Evolutionary conservation across 2,113 vertebrate genomes (phyloP), one percentile per base, ranked within the genome.

Genomic region (Catharus bicknelli): DNA sequence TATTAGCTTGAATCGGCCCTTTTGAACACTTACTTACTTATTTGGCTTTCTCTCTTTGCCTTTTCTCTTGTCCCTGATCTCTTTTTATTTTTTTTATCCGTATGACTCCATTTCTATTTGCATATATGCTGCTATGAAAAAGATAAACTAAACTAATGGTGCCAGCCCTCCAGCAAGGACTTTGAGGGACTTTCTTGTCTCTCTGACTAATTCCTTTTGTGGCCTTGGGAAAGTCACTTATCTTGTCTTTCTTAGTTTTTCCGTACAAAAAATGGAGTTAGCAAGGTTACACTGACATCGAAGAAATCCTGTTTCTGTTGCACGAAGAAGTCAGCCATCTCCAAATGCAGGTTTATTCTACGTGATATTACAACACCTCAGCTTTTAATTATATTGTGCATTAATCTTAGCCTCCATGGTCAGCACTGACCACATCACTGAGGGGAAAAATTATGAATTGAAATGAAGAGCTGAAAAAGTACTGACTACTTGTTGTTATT

Each of bases 141-240:
- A 96, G 88, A 89, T 92, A 90, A 94, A 93, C 74, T 86, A 83
- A 51, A 90, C 51, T 82, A 88, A 86, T 83, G 40, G 82, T 89
- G 19, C 45, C 67, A 93, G 67, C 90, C 93, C 75, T 88, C 75
- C 72, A 93, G 85, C 91, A 95, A 93, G 72, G 76, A 94, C 75
- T 95, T 85, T 90, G 76, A 88, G 93, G 72, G 64, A 77, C 72
- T 93, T 94, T 77, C 82, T 92, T 94, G 55, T 89, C 50, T 93
- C 32, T 95, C 83, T 92, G 68, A 94, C 68, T 91, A 90, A 93
- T 90, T 95, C 64, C 5, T 90, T 95, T 78, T 68, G 40, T 94
- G 90, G 87, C 90, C 83, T 92, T 96, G 91, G 90, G 96, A 94
- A 96, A 95, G 90, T 94, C 90, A 95, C 95, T 94, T 95, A 83